phyloP scores from a whole-genome alignment of 2,797 vertebrate species.

The Macropodus opercularis region DNA sequence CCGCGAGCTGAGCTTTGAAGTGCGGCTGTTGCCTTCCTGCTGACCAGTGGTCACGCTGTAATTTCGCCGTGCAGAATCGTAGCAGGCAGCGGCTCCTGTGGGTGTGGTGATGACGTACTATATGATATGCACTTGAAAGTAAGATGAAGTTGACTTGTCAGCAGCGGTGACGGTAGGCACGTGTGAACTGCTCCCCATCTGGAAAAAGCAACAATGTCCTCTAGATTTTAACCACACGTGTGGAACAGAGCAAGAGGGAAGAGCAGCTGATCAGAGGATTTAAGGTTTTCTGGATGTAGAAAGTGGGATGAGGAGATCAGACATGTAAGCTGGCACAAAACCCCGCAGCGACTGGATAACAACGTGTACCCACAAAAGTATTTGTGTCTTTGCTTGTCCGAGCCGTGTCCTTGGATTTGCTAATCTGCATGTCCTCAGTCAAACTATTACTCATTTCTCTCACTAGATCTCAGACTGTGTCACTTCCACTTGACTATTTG shows the following conservation, averaged over 20 bases:
- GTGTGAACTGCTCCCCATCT: not conserved
- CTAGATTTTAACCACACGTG: not conserved
- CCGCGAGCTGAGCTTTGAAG: constrained; percentile 61
- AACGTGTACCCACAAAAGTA: not conserved
- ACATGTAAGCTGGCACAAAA: not conserved
- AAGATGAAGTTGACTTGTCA: not conserved
- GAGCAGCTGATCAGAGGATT: not conserved
- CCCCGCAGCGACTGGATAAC: not conserved
- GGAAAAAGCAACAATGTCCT: not conserved
- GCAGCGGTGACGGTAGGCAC: too few species aligned
- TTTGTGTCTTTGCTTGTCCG: not conserved
- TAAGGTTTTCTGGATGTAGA: not conserved
- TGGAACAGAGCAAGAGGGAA: not conserved
- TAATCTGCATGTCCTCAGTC: not conserved
- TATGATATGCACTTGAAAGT: not conserved
- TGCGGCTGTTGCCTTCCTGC: constrained; percentile 43
- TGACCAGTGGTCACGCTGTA: constrained; percentile 52
- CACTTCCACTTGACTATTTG: not conserved
- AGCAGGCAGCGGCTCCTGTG: constrained; percentile 31
- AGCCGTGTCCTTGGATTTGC: not conserved
- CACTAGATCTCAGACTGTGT: too few species aligned
- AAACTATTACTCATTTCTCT: too few species aligned
- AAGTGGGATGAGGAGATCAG: not conserved
- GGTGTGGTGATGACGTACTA: constrained; percentile 47
- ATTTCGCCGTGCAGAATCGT: constrained; percentile 51